phyloP scores from a whole-genome alignment of 2,888 invertebrate species.

The Pardosa pseudoannulata region DNA sequence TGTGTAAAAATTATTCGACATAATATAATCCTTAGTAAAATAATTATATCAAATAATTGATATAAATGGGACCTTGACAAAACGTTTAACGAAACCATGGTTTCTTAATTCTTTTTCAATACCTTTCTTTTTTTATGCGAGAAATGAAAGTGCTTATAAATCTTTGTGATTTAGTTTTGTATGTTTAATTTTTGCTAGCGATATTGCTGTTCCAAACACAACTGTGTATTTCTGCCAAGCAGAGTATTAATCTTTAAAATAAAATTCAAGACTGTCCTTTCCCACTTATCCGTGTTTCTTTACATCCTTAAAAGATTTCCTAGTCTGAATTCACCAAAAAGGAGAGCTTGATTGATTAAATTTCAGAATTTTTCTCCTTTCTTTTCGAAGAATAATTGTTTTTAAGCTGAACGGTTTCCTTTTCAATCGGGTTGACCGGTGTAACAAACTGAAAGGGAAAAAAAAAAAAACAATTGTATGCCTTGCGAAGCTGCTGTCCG shows the following conservation, averaged over 20 bases:
- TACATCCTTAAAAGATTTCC: not conserved
- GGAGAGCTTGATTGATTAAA: not conserved
- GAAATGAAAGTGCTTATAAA: no score
- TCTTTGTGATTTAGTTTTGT: no score
- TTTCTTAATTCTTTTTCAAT: no score
- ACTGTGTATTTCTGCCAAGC: no score
- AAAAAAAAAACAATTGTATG: slow-evolving; percentile 17
- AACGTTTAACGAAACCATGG: no score
- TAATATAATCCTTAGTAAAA: no score
- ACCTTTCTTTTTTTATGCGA: no score
- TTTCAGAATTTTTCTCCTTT: not conserved
- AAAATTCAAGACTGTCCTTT: not conserved
- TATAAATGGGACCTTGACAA: no score
- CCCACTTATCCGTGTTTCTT: not conserved
- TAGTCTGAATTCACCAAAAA: not conserved
- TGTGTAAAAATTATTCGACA: no score
- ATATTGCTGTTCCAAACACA: no score
- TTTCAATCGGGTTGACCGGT: not conserved
- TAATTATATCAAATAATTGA: no score
- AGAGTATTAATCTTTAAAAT: not conserved
- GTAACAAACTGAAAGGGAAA: not conserved
- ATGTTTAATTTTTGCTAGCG: no score
- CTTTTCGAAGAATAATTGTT: not conserved
- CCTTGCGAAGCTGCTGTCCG: slow-evolving; percentile 9
- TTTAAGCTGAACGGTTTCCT: not conserved